A percentile compares a stretch with the other conserved stretches of the same genome.
Evolutionary conservation across 2,888 invertebrate species (phyloP).

Genomic region (Stegana nigrithorax): DNA sequence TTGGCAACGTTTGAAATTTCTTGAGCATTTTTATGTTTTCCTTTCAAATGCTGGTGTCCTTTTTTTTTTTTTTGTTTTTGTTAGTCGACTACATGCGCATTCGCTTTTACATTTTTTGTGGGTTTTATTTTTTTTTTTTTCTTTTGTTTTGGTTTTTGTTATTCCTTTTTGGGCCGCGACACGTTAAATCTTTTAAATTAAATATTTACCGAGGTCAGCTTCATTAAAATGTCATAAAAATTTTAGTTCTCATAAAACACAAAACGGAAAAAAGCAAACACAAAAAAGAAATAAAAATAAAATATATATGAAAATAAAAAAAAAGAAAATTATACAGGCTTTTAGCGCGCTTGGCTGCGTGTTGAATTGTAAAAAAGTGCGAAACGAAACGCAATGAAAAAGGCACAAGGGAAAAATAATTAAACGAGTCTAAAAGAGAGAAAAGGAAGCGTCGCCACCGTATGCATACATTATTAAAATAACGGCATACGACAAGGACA

Average conservation of each 20-base stretch:
- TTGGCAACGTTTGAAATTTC: conserved; percentile 57
- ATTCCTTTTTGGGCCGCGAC: not conserved
- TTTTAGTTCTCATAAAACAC: conserved; percentile 27
- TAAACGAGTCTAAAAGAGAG: conserved; percentile 1
- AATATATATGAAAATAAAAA: too few relatives aligned
- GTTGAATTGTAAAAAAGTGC: conserved; percentile 11
- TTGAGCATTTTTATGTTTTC: conserved; percentile 46
- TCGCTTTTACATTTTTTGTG: not conserved
- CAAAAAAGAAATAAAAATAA: conserved; percentile 19
- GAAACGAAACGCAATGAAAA: conserved; percentile 34
- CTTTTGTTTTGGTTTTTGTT: not conserved
- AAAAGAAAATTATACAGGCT: too few relatives aligned
- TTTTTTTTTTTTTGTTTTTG: not conserved
- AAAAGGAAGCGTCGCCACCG: not conserved
- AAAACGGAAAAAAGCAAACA: not conserved
- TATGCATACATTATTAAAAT: not conserved
- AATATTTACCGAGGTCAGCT: conserved; percentile 37
- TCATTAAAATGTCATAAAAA: conserved; percentile 35
- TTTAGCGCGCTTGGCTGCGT: too few relatives aligned
- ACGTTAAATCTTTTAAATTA: conserved; percentile 15
- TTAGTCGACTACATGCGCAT: not conserved
- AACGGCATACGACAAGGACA: conserved; percentile 4
- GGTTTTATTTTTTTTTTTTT: not conserved
- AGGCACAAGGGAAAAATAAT: conserved; percentile 1
- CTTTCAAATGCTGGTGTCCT: conserved; percentile 21